These are phyloP conservation scores for human (Homo sapiens) DNA, from an alignment of 2,113 vertebrate genomes.

Conservation along the genomic window GRCh38 chr4:179609501-179610000, in stretches of 20 bases:
- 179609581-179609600: too few species aligned
- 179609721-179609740: too few species aligned
- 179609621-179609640: too few species aligned
- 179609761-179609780: neutral
- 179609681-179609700: too few species aligned
- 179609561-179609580: too few species aligned
- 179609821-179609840: neutral
- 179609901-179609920: neutral
- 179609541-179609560: too few species aligned
- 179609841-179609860: neutral
- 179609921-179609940: neutral
- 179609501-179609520: too few species aligned
- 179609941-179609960: neutral
- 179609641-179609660: too few species aligned
- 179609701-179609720: too few species aligned
- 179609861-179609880: neutral
- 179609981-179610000: constrained; percentile 24
- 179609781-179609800: neutral
- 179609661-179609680: too few species aligned
- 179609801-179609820: neutral
- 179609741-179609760: neutral
- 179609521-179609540: too few species aligned
- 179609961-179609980: neutral
- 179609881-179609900: neutral
- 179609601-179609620: too few species aligned